These are phyloP conservation scores for Subacronicta megacephala DNA, from an alignment of 2,888 invertebrate species.

Conservation along the genomic window DNA sequence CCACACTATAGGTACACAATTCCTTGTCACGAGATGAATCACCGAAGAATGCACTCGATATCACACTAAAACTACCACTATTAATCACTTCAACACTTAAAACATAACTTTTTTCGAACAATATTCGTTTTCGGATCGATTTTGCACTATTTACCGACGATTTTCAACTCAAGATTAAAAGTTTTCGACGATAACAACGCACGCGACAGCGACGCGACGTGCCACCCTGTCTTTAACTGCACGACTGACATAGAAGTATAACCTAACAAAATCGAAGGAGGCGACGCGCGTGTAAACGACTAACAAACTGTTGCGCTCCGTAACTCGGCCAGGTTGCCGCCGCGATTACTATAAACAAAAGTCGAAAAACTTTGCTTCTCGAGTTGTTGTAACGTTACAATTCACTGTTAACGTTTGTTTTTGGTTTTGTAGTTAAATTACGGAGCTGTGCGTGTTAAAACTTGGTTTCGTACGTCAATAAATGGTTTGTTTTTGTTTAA, in stretches of 20 bases:
- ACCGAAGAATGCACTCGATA: constrained; percentile 83
- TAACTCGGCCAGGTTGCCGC: constrained; percentile 76
- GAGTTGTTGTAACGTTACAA: constrained; percentile 64
- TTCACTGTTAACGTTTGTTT: constrained; percentile 74
- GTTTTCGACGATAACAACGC: constrained; percentile 71
- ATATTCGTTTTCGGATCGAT: constrained; percentile 69
- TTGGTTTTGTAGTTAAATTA: constrained; percentile 72
- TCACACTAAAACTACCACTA: constrained; percentile 70
- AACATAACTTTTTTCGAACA: constrained; percentile 68
- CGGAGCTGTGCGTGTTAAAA: constrained; percentile 76
- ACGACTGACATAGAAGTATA: constrained; percentile 77
- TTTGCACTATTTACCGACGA: constrained; percentile 69
- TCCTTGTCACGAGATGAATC: constrained; percentile 87
- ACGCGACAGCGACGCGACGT: constrained; percentile 70
- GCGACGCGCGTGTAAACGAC: constrained; percentile 67
- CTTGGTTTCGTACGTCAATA: constrained; percentile 74
- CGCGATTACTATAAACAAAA: constrained; percentile 77
- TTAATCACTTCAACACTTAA: constrained; percentile 69
- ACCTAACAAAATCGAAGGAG: constrained; percentile 78
- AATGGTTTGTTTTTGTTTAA: constrained; percentile 76
- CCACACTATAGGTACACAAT: constrained; percentile 75
- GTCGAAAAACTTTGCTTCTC: constrained; percentile 72
- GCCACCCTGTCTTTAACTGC: constrained; percentile 74
- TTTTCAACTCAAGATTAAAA: constrained; percentile 77
- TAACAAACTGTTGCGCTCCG: constrained; percentile 74